These are phyloP conservation scores for Sardina pilchardus DNA, from an alignment of 2,113 vertebrate genomes.

Conservation along the genomic window DNA sequence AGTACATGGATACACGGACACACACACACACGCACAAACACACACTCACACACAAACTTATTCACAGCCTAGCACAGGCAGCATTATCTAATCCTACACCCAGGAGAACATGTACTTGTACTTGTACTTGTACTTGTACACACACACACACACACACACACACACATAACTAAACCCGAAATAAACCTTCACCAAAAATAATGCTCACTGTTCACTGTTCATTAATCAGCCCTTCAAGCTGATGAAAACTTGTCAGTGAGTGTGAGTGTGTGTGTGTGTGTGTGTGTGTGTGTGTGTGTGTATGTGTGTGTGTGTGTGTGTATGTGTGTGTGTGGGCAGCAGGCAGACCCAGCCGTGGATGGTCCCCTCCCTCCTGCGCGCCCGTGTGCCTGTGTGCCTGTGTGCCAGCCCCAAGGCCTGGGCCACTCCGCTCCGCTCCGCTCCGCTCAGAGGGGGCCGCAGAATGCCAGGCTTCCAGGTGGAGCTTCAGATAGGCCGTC, in stretches of 20 bases:
- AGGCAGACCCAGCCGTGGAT: too few relatives aligned
- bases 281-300: too few relatives aligned
- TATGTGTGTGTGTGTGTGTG: conserved; percentile 18
- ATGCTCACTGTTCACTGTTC: too few relatives aligned
- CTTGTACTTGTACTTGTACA: background rate
- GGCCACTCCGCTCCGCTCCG: background rate
- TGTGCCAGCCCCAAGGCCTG: conserved; percentile 55
- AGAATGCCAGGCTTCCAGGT: conserved; percentile 74
- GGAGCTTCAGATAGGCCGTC: conserved; percentile 73
- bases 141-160: background rate
- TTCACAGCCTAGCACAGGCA: background rate
- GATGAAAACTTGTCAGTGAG: too few relatives aligned
- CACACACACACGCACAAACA: background rate
- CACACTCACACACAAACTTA: background rate
- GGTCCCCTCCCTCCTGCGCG: too few relatives aligned
- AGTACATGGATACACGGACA: background rate
- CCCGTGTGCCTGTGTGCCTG: conserved; percentile 49
- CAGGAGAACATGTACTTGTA: background rate
- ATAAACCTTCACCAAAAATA: too few relatives aligned
- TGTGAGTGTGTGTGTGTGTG: conserved; percentile 21
- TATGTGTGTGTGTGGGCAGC: conserved; percentile 31
- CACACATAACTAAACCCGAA: too few relatives aligned
- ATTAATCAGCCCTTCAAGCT: too few relatives aligned
- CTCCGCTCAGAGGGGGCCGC: conserved; percentile 20
- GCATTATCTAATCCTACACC: background rate